Evolutionary conservation across 37 sponge, comb jelly and placozoan genomes (phyloP), one percentile per base, ranked within the genome.

Genomic region (Dysidea cf. avara): DNA sequence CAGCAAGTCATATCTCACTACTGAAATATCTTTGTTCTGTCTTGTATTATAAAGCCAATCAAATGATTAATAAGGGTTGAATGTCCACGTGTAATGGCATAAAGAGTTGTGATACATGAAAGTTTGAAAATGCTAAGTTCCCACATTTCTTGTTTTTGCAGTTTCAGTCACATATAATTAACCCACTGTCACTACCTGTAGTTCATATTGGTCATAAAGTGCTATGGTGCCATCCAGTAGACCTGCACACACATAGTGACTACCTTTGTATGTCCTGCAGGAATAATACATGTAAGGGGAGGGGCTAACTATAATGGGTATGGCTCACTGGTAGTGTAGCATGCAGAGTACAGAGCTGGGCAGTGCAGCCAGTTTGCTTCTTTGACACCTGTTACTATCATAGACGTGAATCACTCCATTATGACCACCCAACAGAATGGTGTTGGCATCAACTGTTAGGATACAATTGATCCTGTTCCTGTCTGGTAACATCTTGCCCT

Each of bases 171-270:
- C n/a, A n/a, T n/a, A n/a, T n/a, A n/a, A n/a, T n/a, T n/a, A n/a
- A n/a, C n/a, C n/a, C n/a, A n/a, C n/a, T n/a, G n/a, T n/a, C n/a
- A n/a, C 31, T 28, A 77, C 80, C 33, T 65, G 61, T 26, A 88
- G 37, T 26, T 31, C 16, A 40, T 22, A 48, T 28, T 68, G 56
- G 38, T 77, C 65, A 66, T 50, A 88, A 24, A 71, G n/a, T 16
- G 66, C 80, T 31, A 88, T 32, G 6, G 39, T 6, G 1, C 89
- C 89, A 74, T 68, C 73, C 28, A 79, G 83, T 22, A 88, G 74
- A 29, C 89, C 89, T 34, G 80, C 83, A 83, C 79, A 88, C 56
- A 88, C 50, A 24, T 39, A 60, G 6, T 61, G 20, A 2, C 60
- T 47, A 7, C n/a, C 66, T 29, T 16, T 37, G 33, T 28, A 18